These are phyloP conservation scores for Alectoris magna DNA, from an alignment of 2,797 vertebrate species.

Conservation along the genomic window DNA sequence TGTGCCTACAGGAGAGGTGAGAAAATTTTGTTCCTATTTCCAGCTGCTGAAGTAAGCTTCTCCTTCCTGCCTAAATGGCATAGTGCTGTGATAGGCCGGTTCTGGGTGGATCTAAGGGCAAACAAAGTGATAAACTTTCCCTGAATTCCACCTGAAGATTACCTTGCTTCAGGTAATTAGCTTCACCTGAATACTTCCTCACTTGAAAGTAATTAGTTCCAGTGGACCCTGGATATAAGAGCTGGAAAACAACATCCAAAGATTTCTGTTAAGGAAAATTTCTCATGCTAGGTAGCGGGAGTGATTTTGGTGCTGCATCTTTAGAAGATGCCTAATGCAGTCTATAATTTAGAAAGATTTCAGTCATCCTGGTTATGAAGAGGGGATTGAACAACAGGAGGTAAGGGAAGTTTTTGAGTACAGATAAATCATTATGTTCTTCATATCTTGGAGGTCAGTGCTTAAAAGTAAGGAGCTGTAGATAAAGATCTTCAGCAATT, in stretches of 20 bases:
- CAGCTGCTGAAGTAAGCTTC: neutral
- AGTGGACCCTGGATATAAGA: neutral
- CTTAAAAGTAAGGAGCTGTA: slow-evolving; percentile 39
- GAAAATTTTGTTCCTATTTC: neutral
- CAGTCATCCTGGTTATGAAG: neutral
- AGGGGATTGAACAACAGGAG: neutral
- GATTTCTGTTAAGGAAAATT: neutral
- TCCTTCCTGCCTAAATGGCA: neutral
- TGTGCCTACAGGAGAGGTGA: neutral
- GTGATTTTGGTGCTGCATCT: neutral
- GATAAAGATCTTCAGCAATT: slow-evolving; percentile 42
- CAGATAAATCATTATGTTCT: slow-evolving; percentile 12
- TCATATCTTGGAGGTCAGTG: slow-evolving; percentile 35
- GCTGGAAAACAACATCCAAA: neutral
- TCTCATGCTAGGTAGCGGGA: neutral
- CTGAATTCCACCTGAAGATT: neutral
- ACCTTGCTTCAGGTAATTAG: neutral
- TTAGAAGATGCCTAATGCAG: neutral
- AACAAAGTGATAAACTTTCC: neutral
- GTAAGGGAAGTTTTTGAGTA: neutral
- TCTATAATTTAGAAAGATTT: neutral
- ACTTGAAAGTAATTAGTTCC: neutral
- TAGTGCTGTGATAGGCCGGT: neutral
- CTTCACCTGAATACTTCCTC: neutral
- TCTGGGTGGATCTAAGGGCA: neutral